Evolutionary conservation across 2,797 vertebrate species (phyloP).

Genomic region (Hapalemur alaotrensis): DNA sequence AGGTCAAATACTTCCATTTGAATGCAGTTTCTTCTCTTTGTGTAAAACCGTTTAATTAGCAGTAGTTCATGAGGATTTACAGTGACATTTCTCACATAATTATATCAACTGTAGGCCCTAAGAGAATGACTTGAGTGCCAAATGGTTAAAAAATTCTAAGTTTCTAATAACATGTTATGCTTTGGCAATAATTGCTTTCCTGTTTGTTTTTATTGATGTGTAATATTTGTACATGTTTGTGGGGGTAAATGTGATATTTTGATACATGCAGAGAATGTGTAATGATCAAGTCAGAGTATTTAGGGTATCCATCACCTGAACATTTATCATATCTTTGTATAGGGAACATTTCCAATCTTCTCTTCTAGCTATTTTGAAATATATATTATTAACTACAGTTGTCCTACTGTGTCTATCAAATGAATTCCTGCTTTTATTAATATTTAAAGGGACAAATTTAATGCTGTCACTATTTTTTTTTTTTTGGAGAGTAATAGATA

Average conservation of each 20-base stretch:
- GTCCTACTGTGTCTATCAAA: not conserved
- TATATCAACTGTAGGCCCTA: not conserved
- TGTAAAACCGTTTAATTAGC: not conserved
- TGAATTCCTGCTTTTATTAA: not conserved
- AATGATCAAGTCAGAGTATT: not conserved
- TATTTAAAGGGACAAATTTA: conserved; percentile 30
- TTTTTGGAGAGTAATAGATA: not conserved
- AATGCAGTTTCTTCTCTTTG: not conserved
- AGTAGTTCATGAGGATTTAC: conserved; percentile 5
- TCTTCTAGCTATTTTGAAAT: not conserved
- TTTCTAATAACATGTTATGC: conserved; percentile 26
- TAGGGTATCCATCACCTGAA: not conserved
- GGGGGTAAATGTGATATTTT: not conserved
- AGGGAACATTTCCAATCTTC: not conserved
- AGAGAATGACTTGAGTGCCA: not conserved
- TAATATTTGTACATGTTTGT: not conserved
- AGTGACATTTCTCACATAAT: conserved; percentile 21
- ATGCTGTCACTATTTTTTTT: not conserved
- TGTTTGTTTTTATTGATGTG: not conserved
- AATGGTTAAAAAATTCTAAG: conserved; percentile 50
- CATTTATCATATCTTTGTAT: not conserved
- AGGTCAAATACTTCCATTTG: conserved; percentile 15
- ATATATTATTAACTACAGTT: not conserved
- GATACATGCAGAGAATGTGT: not conserved
- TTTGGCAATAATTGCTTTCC: not conserved